These are phyloP conservation scores for Charina bottae DNA, from an alignment of 2,113 vertebrate genomes.

Conservation along the genomic window DNA sequence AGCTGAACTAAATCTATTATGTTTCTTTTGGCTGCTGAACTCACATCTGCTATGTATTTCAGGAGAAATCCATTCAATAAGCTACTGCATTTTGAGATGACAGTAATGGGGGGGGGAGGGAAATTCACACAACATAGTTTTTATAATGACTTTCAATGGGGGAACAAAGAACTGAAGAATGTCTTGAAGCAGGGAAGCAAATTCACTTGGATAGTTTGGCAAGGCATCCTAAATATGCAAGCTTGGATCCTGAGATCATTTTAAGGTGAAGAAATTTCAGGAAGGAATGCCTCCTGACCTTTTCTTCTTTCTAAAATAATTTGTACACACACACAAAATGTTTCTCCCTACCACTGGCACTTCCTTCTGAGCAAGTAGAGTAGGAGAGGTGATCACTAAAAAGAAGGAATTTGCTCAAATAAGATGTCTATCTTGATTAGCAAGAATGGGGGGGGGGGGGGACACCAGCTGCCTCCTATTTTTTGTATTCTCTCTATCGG, in stretches of 20 bases:
- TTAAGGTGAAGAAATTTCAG: neutral
- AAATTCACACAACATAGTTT: slow-evolving; percentile 35
- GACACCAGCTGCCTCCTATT: neutral
- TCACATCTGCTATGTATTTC: slow-evolving; percentile 65
- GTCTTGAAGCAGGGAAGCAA: slow-evolving; percentile 22
- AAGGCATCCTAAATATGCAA: slow-evolving; percentile 26
- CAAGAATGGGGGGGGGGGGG: neutral
- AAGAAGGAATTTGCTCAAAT: neutral
- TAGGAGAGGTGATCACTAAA: neutral
- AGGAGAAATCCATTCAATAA: slow-evolving; percentile 59
- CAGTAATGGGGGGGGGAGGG: slow-evolving; percentile 44
- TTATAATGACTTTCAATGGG: neutral
- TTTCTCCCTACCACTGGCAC: neutral
- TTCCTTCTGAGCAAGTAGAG: neutral
- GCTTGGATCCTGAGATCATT: neutral
- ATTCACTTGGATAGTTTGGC: slow-evolving; percentile 30
- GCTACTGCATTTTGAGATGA: slow-evolving; percentile 58
- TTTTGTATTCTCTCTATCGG: neutral
- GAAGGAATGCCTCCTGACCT: neutral
- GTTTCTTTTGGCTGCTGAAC: slow-evolving; percentile 64
- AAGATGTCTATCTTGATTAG: neutral
- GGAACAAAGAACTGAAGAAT: neutral
- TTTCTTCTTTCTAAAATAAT: neutral
- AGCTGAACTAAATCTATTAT: slow-evolving; percentile 67
- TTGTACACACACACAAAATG: neutral